Evolutionary conservation across 2,888 invertebrate genomes (phyloP).

Genomic region (Polymixis flavicincta): DNA sequence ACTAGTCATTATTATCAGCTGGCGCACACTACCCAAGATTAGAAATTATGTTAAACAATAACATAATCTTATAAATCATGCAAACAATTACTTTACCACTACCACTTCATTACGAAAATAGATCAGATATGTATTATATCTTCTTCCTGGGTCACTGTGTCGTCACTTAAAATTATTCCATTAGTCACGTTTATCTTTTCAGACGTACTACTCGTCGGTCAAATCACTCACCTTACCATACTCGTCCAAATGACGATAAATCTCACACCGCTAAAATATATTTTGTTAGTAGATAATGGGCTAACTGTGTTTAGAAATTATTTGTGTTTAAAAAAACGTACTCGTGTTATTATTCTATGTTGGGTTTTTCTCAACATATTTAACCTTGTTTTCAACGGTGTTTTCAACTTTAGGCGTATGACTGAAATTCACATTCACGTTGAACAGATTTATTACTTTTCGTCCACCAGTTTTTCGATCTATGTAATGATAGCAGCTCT

Average conservation of each 20-base stretch:
- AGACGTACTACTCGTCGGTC: background rate
- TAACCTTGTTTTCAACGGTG: background rate
- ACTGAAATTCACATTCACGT: background rate
- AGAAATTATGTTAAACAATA: too few relatives aligned
- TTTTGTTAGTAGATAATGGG: constrained; percentile 61
- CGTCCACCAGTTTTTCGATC: constrained; percentile 43
- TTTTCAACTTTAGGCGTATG: background rate
- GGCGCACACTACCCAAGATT: too few relatives aligned
- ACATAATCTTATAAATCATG: too few relatives aligned
- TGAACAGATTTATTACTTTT: constrained; percentile 39
- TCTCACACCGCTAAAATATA: constrained; percentile 54
- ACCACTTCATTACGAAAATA: constrained; percentile 36
- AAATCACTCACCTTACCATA: background rate
- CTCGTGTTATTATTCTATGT: constrained; percentile 32
- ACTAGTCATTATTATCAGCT: too few relatives aligned
- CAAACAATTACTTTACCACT: constrained; percentile 32
- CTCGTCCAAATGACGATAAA: constrained; percentile 33
- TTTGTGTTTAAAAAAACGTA: constrained; percentile 36
- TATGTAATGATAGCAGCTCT: constrained; percentile 39
- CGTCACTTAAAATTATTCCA: background rate
- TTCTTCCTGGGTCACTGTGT: background rate
- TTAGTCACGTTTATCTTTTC: background rate
- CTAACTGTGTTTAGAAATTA: constrained; percentile 65
- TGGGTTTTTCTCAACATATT: constrained; percentile 17
- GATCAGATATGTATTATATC: constrained; percentile 26